Evolutionary conservation across 2,888 invertebrate genomes (phyloP).

Genomic region (Erynnis tages): DNA sequence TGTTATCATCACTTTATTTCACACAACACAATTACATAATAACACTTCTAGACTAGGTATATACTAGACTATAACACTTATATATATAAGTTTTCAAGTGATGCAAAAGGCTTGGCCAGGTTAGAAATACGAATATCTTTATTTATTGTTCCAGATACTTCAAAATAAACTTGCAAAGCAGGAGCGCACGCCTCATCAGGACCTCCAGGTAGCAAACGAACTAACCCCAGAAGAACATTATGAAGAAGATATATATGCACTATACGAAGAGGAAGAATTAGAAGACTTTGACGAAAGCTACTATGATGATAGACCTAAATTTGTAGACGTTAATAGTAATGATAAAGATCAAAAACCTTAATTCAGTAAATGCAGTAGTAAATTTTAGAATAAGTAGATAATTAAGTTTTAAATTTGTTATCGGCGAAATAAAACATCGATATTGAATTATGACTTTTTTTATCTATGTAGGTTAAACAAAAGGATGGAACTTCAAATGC

Average conservation of each 20-base stretch:
- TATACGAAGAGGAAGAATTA: conserved; percentile 39
- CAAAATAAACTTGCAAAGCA: conserved; percentile 60
- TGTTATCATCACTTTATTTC: no score
- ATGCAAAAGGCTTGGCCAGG: no score
- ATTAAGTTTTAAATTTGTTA: no score
- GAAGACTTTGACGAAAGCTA: conserved; percentile 47
- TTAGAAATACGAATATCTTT: background rate
- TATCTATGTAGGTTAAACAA: no score
- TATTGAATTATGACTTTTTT: no score
- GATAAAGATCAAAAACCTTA: background rate
- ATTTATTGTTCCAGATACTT: conserved; percentile 49
- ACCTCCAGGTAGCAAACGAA: conserved; percentile 27
- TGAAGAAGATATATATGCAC: conserved; percentile 36
- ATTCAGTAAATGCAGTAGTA: background rate
- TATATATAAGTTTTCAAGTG: no score
- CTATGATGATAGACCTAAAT: conserved; percentile 27
- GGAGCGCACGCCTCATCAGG: conserved; percentile 42
- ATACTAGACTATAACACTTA: no score
- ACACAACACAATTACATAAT: no score
- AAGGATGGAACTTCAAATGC: no score
- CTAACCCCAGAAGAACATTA: conserved; percentile 31
- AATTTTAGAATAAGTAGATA: no score
- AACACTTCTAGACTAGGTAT: no score
- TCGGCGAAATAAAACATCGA: no score
- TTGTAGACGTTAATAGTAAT: background rate